Conservation (phyloP, 2,113 vertebrate genomes). For the Oenanthe melanoleuca region DNA sequence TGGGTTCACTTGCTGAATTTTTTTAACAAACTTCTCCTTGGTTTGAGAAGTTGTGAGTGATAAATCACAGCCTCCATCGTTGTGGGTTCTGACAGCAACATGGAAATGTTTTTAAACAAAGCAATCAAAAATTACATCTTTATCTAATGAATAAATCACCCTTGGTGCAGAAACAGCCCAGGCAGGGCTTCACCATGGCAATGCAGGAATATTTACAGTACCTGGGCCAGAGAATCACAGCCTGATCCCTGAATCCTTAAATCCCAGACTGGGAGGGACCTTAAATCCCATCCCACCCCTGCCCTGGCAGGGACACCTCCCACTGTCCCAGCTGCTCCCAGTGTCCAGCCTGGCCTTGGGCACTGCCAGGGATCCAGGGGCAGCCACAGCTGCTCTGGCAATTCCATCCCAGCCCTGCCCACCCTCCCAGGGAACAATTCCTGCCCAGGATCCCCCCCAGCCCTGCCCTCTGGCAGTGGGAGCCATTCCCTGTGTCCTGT, state of each 20-base stretch:
- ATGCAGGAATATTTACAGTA: neutral
- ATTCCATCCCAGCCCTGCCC: too few species aligned
- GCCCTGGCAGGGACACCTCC: neutral
- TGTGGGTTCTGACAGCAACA: neutral
- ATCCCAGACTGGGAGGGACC: neutral
- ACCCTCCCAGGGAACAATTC: too few species aligned
- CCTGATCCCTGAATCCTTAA: neutral
- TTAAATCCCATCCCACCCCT: neutral
- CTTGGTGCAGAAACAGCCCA: neutral
- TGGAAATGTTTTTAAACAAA: conserved; percentile 36
- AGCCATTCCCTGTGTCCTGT: neutral
- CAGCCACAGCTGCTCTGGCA: too few species aligned
- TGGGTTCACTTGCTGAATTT: neutral
- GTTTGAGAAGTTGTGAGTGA: neutral
- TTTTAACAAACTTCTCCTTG: neutral
- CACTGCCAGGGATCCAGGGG: too few species aligned
- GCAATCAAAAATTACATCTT: neutral
- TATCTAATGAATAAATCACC: conserved; percentile 41
- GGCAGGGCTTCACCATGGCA: neutral
- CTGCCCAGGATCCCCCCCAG: too few species aligned
- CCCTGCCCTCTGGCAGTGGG: too few species aligned
- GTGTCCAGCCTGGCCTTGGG: neutral
- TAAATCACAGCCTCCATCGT: conserved; percentile 10
- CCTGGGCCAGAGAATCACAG: neutral
- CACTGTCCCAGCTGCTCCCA: too few species aligned